phyloP scores from a whole-genome alignment of 2,113 vertebrate species.

The Sander vitreus region DNA sequence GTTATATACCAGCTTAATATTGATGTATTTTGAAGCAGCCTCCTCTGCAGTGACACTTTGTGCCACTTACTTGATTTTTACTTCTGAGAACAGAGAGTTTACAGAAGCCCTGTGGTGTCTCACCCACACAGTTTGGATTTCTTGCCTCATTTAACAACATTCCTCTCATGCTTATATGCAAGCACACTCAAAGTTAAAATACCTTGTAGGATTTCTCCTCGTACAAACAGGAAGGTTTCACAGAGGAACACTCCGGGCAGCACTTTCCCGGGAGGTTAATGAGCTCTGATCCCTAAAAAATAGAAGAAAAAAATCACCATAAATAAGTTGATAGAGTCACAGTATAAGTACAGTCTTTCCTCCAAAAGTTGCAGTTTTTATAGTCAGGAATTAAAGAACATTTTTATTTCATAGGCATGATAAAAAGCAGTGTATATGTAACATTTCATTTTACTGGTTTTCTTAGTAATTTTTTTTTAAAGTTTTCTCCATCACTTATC shows the following conservation, averaged over 20 bases:
- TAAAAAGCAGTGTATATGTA: neutral
- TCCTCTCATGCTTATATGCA: neutral
- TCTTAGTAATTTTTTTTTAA: neutral
- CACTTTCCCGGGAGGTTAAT: constrained; percentile 89
- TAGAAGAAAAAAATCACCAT: neutral
- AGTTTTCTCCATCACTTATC: neutral
- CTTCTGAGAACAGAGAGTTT: constrained; percentile 2
- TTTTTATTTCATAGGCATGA: neutral
- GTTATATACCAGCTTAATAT: constrained; percentile 7
- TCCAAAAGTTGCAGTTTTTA: no score
- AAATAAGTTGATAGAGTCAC: neutral
- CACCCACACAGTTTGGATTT: constrained; percentile 23
- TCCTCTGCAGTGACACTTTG: constrained; percentile 23
- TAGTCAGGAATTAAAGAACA: neutral
- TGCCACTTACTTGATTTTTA: neutral
- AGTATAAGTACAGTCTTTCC: neutral
- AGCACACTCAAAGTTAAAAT: neutral
- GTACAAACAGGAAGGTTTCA: constrained; percentile 83
- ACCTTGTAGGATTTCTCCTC: constrained; percentile 86
- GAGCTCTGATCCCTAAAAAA: constrained; percentile 88
- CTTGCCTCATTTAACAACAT: constrained; percentile 10
- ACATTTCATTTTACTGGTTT: neutral
- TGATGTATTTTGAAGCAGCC: constrained; percentile 15
- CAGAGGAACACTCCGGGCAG: constrained; percentile 90
- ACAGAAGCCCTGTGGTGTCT: constrained; percentile 12